Conservation (phyloP, 2,888 invertebrate species). For the Dioctria linearis region DNA sequence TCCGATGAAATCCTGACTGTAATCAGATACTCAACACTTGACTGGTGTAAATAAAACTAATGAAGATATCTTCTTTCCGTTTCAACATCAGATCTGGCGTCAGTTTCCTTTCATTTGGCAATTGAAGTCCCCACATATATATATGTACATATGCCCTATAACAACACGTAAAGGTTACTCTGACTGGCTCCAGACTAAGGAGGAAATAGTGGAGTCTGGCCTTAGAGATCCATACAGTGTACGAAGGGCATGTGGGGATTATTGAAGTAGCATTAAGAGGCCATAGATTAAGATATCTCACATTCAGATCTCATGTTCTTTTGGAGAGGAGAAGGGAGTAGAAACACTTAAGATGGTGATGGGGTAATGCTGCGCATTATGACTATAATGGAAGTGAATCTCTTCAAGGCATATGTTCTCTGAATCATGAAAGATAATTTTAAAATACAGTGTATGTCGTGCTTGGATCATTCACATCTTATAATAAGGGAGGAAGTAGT, state of each 20-base stretch:
- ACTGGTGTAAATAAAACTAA: slow-evolving; percentile 57
- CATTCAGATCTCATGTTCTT: slow-evolving; percentile 9
- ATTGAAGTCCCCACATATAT: not conserved
- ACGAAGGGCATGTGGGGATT: slow-evolving; percentile 4
- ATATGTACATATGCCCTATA: not conserved
- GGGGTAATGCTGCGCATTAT: not conserved
- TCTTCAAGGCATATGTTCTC: slow-evolving; percentile 14
- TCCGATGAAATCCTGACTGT: slow-evolving; percentile 53
- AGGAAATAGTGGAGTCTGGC: slow-evolving; percentile 11
- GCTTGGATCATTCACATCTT: not conserved
- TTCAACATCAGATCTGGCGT: slow-evolving; percentile 10
- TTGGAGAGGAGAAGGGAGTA: not conserved
- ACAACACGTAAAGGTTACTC: not conserved
- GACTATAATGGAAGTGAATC: not conserved
- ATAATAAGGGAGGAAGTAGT: slow-evolving; percentile 1
- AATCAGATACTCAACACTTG: slow-evolving; percentile 59
- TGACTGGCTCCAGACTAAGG: not conserved
- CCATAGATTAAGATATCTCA: slow-evolving; percentile 19
- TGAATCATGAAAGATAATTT: slow-evolving; percentile 11
- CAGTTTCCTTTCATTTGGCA: not conserved
- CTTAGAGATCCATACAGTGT: not conserved
- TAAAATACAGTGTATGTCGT: not conserved
- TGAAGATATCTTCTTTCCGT: slow-evolving; percentile 46
- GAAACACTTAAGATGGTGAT: slow-evolving; percentile 29
- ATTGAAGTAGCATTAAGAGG: slow-evolving; percentile 15